Conservation (phyloP, 2,888 invertebrate genomes). For the Stegana nigrithorax region DNA sequence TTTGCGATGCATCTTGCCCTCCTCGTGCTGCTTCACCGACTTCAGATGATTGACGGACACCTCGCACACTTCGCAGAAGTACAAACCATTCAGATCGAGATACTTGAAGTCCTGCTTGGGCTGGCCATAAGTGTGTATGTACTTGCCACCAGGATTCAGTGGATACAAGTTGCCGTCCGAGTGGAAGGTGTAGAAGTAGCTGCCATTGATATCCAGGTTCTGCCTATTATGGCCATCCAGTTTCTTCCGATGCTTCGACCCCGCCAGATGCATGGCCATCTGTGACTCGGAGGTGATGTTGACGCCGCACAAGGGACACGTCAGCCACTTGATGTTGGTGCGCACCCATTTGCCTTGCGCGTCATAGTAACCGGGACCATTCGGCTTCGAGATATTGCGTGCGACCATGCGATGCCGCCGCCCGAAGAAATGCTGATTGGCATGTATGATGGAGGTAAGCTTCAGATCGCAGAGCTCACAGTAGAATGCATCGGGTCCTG, state of each 20-base stretch:
- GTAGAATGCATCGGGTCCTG: constrained; percentile 36
- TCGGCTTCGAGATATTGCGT: constrained; percentile 31
- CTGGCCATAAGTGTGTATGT: constrained; percentile 10
- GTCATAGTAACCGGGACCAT: constrained; percentile 41
- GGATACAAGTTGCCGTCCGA: constrained; percentile 36
- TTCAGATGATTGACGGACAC: constrained; percentile 44
- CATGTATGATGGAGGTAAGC: constrained; percentile 44
- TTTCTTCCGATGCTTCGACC: constrained; percentile 43
- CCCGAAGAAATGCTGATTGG: constrained; percentile 46
- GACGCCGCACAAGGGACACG: constrained; percentile 46
- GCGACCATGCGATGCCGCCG: constrained; percentile 47
- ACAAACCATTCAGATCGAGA: constrained; percentile 26
- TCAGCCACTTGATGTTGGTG: constrained; percentile 42
- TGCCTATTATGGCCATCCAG: constrained; percentile 3
- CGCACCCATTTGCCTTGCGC: constrained; percentile 44
- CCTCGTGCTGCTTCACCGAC: constrained; percentile 47
- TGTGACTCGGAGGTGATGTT: constrained; percentile 50
- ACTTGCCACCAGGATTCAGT: constrained; percentile 34
- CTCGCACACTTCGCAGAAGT: constrained; percentile 44
- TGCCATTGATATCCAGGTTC: constrained; percentile 28
- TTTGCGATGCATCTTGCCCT: constrained; percentile 41
- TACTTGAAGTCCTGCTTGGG: neutral
- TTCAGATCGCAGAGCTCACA: constrained; percentile 47
- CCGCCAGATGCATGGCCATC: constrained; percentile 43
- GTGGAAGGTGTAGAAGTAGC: constrained; percentile 37